A percentile compares a stretch with the other conserved stretches of the same genome.
Conservation (phyloP, 92 coral and sea anemone species). For the Porites evermanni region DNA sequence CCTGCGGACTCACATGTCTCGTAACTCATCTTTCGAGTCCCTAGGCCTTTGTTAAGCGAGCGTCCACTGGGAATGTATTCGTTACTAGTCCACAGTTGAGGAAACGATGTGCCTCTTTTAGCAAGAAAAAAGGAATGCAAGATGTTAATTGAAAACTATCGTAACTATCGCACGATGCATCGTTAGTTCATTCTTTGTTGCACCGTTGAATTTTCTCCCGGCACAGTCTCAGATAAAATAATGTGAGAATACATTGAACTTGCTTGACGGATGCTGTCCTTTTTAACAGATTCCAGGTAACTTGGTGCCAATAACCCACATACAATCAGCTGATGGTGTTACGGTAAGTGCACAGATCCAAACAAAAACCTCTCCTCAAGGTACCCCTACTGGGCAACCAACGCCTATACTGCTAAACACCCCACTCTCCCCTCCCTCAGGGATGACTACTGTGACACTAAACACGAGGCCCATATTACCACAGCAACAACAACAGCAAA, state of each 20-base stretch:
- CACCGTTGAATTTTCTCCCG: no score
- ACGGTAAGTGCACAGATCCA: constrained; percentile 87
- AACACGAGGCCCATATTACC: constrained; percentile 88
- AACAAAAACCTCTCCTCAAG: constrained; percentile 87
- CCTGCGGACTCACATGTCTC: no score
- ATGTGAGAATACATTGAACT: neutral
- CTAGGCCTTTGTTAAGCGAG: no score
- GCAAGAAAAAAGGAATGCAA: no score
- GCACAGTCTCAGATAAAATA: no score
- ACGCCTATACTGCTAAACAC: constrained; percentile 90
- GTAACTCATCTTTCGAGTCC: no score
- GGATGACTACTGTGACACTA: constrained; percentile 79
- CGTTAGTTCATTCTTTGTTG: no score
- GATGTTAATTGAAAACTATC: no score
- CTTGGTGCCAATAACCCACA: constrained; percentile 89
- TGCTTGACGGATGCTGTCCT: constrained; percentile 4
- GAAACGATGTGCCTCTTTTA: no score
- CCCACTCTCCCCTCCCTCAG: constrained; percentile 88
- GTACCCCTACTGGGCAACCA: constrained; percentile 88
- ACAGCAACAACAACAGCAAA: constrained; percentile 87
- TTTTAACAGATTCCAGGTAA: constrained; percentile 74
- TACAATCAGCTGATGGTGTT: constrained; percentile 76
- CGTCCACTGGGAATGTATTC: no score
- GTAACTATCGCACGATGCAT: no score
- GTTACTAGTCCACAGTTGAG: no score